A percentile compares a stretch with the other conserved stretches of the same genome.
Evolutionary conservation across 2,113 vertebrate species (phyloP).

Genomic region (Caranx melampygus): DNA sequence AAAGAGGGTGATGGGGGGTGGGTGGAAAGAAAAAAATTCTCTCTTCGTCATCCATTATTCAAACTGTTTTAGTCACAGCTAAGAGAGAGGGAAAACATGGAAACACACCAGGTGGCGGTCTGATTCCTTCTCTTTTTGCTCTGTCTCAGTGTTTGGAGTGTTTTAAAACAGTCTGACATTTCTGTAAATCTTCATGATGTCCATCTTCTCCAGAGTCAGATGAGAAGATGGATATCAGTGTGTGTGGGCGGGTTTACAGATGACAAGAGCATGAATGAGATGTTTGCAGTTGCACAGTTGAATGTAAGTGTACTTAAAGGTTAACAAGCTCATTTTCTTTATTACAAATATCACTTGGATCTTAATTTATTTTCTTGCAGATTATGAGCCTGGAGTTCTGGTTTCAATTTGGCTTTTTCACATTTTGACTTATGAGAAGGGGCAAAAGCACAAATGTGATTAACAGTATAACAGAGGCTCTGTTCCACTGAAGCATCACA

Average conservation of each 20-base stretch:
- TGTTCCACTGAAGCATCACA: too few relatives aligned
- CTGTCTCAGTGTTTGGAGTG: background rate
- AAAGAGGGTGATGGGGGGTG: slow-evolving; percentile 44
- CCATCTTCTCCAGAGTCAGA: background rate
- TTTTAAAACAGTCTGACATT: slow-evolving; percentile 18
- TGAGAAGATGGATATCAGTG: background rate
- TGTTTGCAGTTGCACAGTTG: background rate
- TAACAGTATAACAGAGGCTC: background rate
- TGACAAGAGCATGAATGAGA: background rate
- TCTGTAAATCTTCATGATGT: background rate
- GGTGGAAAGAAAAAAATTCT: slow-evolving; percentile 37
- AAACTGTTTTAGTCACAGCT: slow-evolving; percentile 70
- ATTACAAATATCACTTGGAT: too few relatives aligned
- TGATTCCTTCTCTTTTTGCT: slow-evolving; percentile 7
- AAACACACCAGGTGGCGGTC: slow-evolving; percentile 30
- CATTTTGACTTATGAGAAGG: too few relatives aligned
- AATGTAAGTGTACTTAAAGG: background rate
- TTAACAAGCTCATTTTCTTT: background rate
- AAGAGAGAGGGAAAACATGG: slow-evolving; percentile 30
- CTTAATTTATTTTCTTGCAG: background rate
- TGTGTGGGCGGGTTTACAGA: background rate
- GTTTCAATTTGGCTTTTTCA: background rate
- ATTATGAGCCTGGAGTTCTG: background rate
- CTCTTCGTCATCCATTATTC: slow-evolving; percentile 78
- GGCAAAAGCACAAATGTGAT: too few relatives aligned